These are phyloP conservation scores for Herpetotheres cachinnans DNA, from an alignment of 2,113 vertebrate genomes.

Conservation along the genomic window DNA sequence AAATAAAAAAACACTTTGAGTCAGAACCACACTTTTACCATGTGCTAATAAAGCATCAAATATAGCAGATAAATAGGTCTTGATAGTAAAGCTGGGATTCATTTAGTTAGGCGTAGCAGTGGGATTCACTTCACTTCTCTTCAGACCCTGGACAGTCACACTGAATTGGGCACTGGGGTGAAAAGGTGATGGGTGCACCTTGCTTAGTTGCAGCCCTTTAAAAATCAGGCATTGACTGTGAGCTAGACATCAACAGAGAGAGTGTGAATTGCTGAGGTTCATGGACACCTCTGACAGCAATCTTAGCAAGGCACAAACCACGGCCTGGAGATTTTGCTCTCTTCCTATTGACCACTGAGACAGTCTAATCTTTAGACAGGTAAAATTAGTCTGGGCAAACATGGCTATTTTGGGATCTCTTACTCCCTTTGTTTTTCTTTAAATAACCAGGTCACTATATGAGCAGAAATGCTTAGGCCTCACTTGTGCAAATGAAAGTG, in stretches of 20 bases:
- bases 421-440: background rate
- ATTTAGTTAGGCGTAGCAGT: background rate
- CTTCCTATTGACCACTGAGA: background rate
- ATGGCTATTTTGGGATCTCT: background rate
- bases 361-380: background rate
- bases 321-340: rapidly evolving
- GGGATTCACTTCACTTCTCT: background rate
- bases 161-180: background rate
- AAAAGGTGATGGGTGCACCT: background rate
- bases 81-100: background rate
- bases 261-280: background rate
- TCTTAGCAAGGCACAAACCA: background rate
- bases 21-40: background rate
- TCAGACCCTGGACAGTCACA: background rate
- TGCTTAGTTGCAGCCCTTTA: background rate
- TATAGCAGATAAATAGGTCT: background rate
- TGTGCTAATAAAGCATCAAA: background rate
- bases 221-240: background rate
- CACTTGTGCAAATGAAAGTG: background rate
- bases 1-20: background rate
- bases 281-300: background rate
- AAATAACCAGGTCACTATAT: background rate
- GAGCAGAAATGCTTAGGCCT: background rate
- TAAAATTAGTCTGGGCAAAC: background rate
- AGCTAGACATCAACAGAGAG: background rate